Conservation (phyloP, 2,113 vertebrate species). For the Notarius quadriscutis region DNA sequence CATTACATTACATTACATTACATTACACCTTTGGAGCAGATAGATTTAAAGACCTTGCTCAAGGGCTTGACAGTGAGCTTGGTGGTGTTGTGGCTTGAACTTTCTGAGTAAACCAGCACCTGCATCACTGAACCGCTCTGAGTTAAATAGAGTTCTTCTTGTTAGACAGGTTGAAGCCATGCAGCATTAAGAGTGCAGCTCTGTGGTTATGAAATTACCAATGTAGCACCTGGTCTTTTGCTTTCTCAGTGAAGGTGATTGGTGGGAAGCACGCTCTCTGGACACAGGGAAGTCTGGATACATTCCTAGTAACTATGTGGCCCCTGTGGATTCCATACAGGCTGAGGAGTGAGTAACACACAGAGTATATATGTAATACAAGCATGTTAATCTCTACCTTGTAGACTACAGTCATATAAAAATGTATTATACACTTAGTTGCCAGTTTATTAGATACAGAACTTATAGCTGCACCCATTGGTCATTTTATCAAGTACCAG, state of each 20-base stretch:
- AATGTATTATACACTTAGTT: neutral
- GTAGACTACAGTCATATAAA: neutral
- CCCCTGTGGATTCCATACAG: conserved; percentile 94
- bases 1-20: neutral
- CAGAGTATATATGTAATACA: conserved; percentile 6
- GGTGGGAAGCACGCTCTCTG: conserved; percentile 95
- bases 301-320: conserved; percentile 96
- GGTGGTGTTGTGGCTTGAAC: neutral
- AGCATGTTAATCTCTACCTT: neutral
- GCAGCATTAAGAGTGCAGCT: neutral
- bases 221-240: conserved; percentile 14
- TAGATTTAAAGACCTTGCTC: neutral
- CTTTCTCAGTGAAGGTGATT: conserved; percentile 83
- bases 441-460: neutral
- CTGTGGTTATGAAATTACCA: neutral
- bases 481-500: neutral
- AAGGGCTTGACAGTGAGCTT: neutral
- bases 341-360: conserved; percentile 88
- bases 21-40: neutral
- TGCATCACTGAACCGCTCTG: neutral
- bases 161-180: neutral
- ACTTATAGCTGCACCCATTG: neutral
- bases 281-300: conserved; percentile 85
- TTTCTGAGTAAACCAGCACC: neutral
- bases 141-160: neutral